These are phyloP conservation scores for Otocyon megalotis DNA, from an alignment of 2,113 vertebrate species.

Conservation along the genomic window DNA sequence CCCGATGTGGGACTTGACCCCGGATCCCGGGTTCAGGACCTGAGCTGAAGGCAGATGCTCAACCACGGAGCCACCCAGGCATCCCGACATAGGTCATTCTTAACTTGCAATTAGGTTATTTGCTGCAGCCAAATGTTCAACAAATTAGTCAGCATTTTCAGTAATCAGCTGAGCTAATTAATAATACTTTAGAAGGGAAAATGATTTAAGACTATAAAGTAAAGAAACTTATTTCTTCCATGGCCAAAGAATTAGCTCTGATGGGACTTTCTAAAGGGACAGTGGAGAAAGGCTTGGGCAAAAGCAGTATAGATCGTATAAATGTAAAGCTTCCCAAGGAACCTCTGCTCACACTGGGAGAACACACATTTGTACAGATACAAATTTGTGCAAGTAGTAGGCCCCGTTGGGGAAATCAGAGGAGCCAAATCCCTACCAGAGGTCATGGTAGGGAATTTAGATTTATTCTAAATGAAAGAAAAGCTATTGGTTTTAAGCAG, in stretches of 20 bases:
- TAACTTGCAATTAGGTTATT: background rate
- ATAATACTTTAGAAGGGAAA: background rate
- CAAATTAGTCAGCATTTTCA: background rate
- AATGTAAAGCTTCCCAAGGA: background rate
- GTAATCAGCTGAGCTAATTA: background rate
- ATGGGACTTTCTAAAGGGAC: background rate
- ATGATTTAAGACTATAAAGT: background rate
- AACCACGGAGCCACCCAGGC: no score
- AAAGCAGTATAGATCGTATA: background rate
- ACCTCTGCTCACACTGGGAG: background rate
- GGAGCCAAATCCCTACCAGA: background rate
- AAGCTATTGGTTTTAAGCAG: background rate
- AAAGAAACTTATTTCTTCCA: background rate
- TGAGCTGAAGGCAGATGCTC: no score
- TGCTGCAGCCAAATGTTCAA: background rate
- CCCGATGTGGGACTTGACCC: no score
- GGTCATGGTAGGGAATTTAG: background rate
- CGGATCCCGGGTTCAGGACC: no score
- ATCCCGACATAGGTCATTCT: background rate
- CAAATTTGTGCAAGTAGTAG: background rate
- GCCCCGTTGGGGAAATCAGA: background rate
- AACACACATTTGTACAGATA: background rate
- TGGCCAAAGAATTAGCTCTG: background rate
- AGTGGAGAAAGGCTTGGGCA: background rate
- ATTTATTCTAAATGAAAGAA: constrained; percentile 14